Evolutionary conservation across 2,888 invertebrate species (phyloP).

Genomic region (Chrysodeixis includens): DNA sequence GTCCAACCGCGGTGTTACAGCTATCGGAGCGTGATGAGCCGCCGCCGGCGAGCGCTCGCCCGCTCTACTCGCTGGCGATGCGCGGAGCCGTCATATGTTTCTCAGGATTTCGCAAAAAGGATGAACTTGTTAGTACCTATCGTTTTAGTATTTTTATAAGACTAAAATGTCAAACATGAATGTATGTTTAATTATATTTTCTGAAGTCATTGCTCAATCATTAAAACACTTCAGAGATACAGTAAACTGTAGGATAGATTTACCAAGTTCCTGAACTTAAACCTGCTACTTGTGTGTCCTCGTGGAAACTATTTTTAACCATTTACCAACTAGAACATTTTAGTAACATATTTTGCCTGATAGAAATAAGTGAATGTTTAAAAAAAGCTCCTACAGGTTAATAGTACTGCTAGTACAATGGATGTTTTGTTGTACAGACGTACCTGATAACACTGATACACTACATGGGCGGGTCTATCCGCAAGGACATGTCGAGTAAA

Average conservation of each 20-base stretch:
- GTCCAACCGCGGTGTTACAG: slow-evolving; percentile 94
- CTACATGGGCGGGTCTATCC: slow-evolving; percentile 98
- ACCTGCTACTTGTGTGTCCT: no score
- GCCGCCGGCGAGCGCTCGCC: slow-evolving; percentile 93
- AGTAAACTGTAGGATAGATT: background rate
- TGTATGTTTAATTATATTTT: background rate
- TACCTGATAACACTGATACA: slow-evolving; percentile 96
- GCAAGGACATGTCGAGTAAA: slow-evolving; percentile 96
- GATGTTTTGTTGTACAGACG: slow-evolving; percentile 89
- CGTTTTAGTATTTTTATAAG: background rate
- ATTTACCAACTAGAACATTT: background rate
- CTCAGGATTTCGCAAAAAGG: slow-evolving; percentile 96
- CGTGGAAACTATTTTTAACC: background rate
- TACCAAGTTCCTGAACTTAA: background rate
- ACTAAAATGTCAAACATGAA: background rate
- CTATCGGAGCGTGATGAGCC: slow-evolving; percentile 92
- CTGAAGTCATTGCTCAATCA: slow-evolving; percentile 1
- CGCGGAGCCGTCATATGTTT: slow-evolving; percentile 96
- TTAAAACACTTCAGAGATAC: background rate
- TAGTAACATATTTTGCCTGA: background rate
- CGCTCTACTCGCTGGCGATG: slow-evolving; percentile 96
- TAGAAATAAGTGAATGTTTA: background rate
- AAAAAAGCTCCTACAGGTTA: slow-evolving; percentile 16
- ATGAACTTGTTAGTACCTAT: slow-evolving; percentile 93
- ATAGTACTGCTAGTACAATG: slow-evolving; percentile 8